Conservation (phyloP, 2,888 invertebrate genomes). For the Phalera bucephala region DNA sequence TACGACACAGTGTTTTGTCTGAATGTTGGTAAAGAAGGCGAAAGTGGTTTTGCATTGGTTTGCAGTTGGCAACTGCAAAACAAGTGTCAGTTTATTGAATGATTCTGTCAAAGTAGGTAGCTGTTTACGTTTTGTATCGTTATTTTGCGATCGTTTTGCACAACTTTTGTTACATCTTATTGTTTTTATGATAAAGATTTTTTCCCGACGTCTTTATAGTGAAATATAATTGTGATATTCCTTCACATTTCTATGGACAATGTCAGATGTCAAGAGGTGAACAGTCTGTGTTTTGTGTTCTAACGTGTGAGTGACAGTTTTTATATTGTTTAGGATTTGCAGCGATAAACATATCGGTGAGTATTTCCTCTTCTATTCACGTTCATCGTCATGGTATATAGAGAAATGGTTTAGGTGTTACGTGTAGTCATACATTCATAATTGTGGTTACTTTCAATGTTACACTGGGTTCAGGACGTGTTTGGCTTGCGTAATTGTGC, state of each 20-base stretch:
- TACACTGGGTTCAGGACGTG: slow-evolving; percentile 31
- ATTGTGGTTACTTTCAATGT: slow-evolving; percentile 23
- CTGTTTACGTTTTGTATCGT: slow-evolving; percentile 81
- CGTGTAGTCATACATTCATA: slow-evolving; percentile 28
- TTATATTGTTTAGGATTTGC: slow-evolving; percentile 78
- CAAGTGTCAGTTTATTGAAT: slow-evolving; percentile 63
- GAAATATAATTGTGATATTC: slow-evolving; percentile 61
- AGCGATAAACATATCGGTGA: slow-evolving; percentile 77
- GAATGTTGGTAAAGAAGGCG: slow-evolving; percentile 49
- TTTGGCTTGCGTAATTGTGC: slow-evolving; percentile 52
- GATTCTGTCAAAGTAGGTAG: slow-evolving; percentile 80
- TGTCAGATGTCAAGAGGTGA: slow-evolving; percentile 83
- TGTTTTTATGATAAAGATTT: slow-evolving; percentile 73
- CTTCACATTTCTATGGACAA: slow-evolving; percentile 54
- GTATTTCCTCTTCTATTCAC: slow-evolving; percentile 56
- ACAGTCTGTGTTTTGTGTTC: slow-evolving; percentile 73
- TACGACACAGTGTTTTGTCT: too few species aligned
- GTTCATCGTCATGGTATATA: slow-evolving; percentile 25
- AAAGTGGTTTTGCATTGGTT: slow-evolving; percentile 69
- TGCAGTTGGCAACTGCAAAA: slow-evolving; percentile 60
- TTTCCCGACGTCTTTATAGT: slow-evolving; percentile 59
- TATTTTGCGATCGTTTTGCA: slow-evolving; percentile 80
- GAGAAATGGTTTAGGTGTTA: slow-evolving; percentile 33
- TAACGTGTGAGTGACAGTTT: slow-evolving; percentile 77
- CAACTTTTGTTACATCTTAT: slow-evolving; percentile 75